Percentiles rank a stretch among this genome's conserved stretches.
phyloP scores from a whole-genome alignment of 2,797 vertebrate genomes.

The Urophycis tenuis region DNA sequence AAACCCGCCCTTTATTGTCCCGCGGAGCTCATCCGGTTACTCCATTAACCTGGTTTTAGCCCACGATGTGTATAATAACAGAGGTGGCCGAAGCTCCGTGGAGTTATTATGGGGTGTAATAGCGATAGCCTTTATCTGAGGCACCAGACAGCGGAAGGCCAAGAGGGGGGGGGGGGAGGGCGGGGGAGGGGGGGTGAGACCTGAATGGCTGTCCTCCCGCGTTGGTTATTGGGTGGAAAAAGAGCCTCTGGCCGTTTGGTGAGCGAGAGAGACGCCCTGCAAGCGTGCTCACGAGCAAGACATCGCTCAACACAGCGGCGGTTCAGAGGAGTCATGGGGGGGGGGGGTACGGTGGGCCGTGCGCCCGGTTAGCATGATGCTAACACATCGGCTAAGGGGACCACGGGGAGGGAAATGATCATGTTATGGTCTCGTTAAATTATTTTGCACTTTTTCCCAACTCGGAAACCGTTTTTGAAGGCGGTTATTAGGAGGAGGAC shows the following conservation, averaged over 20 bases:
- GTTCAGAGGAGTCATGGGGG: no score
- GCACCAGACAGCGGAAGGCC: background rate
- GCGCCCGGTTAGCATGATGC: background rate
- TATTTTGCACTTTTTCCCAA: background rate
- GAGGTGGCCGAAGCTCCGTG: slow-evolving; percentile 19
- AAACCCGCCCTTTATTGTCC: slow-evolving; percentile 42
- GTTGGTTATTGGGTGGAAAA: background rate
- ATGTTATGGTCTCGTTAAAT: background rate
- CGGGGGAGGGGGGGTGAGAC: background rate
- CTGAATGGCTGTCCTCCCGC: background rate
- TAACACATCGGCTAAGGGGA: background rate
- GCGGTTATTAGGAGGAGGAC: background rate
- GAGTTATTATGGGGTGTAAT: background rate
- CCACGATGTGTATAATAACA: background rate
- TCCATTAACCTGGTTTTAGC: slow-evolving; percentile 40
- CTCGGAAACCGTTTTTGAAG: background rate
- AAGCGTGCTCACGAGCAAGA: background rate
- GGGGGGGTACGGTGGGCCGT: background rate
- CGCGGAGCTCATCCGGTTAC: slow-evolving; percentile 20
- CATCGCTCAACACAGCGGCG: background rate
- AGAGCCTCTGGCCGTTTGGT: background rate
- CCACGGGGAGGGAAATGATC: background rate
- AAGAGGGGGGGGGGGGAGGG: background rate
- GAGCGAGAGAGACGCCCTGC: no score
- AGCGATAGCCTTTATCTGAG: background rate